Percentiles rank a stretch among this genome's conserved stretches.
Evolutionary conservation across 2,888 invertebrate genomes (phyloP).

Genomic region (Caenorhabditis imperialis): DNA sequence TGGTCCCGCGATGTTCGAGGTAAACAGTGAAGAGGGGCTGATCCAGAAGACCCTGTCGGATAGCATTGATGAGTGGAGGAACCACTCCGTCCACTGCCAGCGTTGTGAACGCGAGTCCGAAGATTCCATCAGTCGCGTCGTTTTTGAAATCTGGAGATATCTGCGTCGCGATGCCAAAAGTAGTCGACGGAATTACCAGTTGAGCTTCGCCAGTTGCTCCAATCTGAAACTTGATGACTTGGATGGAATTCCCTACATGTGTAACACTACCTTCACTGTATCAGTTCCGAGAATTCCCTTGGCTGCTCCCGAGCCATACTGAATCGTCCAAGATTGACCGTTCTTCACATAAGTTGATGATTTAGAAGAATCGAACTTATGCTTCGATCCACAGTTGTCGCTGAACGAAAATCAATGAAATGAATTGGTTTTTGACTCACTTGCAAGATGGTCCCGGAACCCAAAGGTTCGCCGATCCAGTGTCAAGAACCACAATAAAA

Average conservation of each 20-base stretch:
- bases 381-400: conserved; percentile 54
- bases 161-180: conserved; percentile 68
- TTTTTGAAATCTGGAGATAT: conserved; percentile 65
- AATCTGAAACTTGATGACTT: conserved; percentile 58
- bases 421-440: conserved; percentile 6
- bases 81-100: conserved; percentile 92
- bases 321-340: conserved; percentile 91
- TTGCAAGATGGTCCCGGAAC: conserved; percentile 66
- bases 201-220: conserved; percentile 56
- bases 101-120: conserved; percentile 80
- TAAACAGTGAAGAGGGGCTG: conserved; percentile 70
- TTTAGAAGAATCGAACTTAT: conserved; percentile 91
- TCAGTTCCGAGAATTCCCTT: conserved; percentile 95
- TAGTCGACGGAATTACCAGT: conserved; percentile 65
- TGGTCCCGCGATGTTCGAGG: conserved; percentile 65
- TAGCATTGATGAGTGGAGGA: conserved; percentile 94
- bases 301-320: conserved; percentile 91
- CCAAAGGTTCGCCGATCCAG: conserved; percentile 72
- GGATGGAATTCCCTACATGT: background rate
- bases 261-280: conserved; percentile 84
- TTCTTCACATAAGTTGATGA: conserved; percentile 88
- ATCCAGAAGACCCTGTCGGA: conserved; percentile 82
- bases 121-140: conserved; percentile 69
- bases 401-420: background rate
- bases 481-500: conserved; percentile 70